Conservation (phyloP, 2,888 invertebrate genomes). For the Boloria euphrosyne region DNA sequence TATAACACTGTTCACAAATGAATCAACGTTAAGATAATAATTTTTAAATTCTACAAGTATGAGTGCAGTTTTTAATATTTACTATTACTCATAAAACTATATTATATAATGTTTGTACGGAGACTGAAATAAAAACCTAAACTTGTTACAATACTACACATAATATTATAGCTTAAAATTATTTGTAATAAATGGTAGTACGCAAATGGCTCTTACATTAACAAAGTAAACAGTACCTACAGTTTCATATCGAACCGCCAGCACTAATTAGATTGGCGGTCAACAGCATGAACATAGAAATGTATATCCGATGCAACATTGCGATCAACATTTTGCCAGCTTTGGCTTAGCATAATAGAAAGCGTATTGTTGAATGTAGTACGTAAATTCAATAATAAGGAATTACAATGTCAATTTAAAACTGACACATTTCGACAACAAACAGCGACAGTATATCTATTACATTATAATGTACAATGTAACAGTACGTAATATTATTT, state of each 20-base stretch:
- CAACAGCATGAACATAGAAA: constrained; percentile 30
- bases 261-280: constrained; percentile 44
- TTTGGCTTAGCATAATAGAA: background rate
- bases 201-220: constrained; percentile 10
- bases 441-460: background rate
- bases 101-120: too few relatives aligned
- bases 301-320: constrained; percentile 19
- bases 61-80: too few relatives aligned
- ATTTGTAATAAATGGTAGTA: constrained; percentile 13
- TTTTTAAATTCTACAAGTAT: too few relatives aligned
- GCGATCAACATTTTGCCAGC: background rate
- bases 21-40: too few relatives aligned
- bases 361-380: constrained; percentile 1
- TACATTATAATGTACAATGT: background rate
- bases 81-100: too few relatives aligned
- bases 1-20: too few relatives aligned
- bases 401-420: constrained; percentile 10
- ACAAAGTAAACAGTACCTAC: constrained; percentile 5
- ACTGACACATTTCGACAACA: background rate
- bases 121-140: too few relatives aligned
- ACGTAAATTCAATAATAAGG: constrained; percentile 4
- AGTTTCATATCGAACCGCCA: constrained; percentile 35
- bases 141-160: too few relatives aligned
- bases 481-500: background rate
- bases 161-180: background rate